Percentiles rank a stretch among this genome's conserved stretches.
Evolutionary conservation across 2,888 invertebrate genomes (phyloP).

Genomic region (Heteromurus nitidus): DNA sequence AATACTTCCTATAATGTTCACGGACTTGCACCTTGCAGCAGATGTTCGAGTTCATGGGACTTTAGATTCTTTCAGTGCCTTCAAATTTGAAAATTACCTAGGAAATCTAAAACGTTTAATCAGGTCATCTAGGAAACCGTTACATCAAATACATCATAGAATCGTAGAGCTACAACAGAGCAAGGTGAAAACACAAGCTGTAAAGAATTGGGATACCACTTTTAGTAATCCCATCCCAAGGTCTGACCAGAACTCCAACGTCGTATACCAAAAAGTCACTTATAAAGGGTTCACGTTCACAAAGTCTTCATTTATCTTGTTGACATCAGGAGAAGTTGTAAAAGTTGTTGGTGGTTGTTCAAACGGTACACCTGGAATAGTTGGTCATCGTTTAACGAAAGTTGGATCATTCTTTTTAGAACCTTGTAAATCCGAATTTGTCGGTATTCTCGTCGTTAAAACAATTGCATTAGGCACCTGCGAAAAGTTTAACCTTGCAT

Average conservation of each 20-base stretch:
- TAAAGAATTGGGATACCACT: not conserved
- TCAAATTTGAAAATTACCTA: constrained; percentile 71
- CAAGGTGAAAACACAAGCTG: not conserved
- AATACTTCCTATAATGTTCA: constrained; percentile 71
- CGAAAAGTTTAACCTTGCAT: too few species aligned
- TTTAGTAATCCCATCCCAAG: not conserved
- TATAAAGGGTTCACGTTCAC: not conserved
- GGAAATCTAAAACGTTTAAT: constrained; percentile 50
- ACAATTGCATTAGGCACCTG: too few species aligned
- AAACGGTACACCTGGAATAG: too few species aligned
- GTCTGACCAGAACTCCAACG: too few species aligned
- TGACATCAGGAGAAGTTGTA: not conserved
- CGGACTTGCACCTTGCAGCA: constrained; percentile 68
- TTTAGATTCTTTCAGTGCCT: constrained; percentile 69
- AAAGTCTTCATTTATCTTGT: not conserved
- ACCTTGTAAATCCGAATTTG: too few species aligned
- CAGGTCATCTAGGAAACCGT: not conserved
- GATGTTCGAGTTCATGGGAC: constrained; percentile 68
- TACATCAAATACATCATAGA: constrained; percentile 31
- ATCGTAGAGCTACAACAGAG: too few species aligned
- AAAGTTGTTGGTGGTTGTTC: not conserved
- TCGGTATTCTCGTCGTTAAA: too few species aligned
- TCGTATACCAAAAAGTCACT: too few species aligned
- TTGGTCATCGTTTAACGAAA: not conserved
- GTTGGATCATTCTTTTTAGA: not conserved